Evolutionary conservation across 2,113 vertebrate species (phyloP), one percentile per base, ranked within the genome.

Genomic region (Calcarius ornatus): DNA sequence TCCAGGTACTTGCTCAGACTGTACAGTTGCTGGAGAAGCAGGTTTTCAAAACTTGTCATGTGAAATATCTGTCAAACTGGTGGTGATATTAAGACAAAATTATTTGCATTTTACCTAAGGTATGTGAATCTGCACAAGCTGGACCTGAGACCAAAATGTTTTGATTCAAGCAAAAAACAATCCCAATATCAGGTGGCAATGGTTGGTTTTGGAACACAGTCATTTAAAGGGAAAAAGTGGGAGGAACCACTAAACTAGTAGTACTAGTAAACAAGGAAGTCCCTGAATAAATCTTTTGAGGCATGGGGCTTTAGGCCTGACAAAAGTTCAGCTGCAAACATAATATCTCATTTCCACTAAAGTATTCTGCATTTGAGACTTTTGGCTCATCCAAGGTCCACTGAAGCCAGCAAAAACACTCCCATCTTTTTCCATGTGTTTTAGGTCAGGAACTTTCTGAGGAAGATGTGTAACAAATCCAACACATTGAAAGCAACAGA

Each of bases 401-500:
- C 27, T 38, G 37, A 92, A 96, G 95, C 94, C 94, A 96, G 95
- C 19, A 96, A 94, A 97, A 97, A 96, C 94, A 96, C 69, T 86
- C 73, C 86, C 45, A 76, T 57, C 77, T 71, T 94, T 95, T 97
- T 79, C 91, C 91, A 76, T 51, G 61, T 71, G 53, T 85, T 95
- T 92, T 42, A 87, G 92, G 89, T 94, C 91, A 92, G 95, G 92
- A 94, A 86, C 80, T 92, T 94, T 92, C 81, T 89, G 90, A 81
- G 92, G 90, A 94, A 92, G 83, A 20, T 31, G 35, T 86, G 11
- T 69, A 80, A 90, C 71, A 82, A 65, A 78, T 54, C 80, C 47
- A 90, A 51, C 60, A 47, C 51, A 78, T 38, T 0, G 4, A 88
- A 83, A 70, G 82, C 24, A 70, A 23, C 54, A 83, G 87, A 73